Evolutionary conservation across 2,113 vertebrate genomes (phyloP), one percentile per base, ranked within the genome.

Genomic region (Onychorhynchus coronatus): DNA sequence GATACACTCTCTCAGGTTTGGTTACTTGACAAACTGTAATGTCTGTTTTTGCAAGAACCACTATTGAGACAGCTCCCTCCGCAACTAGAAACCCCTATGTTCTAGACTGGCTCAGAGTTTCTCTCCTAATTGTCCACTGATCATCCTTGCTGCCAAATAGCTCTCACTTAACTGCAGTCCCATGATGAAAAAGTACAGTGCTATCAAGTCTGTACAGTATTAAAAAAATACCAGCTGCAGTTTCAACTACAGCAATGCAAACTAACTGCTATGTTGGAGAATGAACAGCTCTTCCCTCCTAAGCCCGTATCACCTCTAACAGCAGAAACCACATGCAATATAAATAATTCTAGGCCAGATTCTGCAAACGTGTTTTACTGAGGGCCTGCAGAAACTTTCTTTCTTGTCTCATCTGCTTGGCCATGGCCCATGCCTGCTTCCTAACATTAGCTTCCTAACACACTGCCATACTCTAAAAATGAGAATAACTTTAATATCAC

Each of bases 61-160:
- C 31, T 72, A 49, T 1, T 39, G 55, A 84, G 50, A 73, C 16
- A 81, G 31, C 12, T 82, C 18, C 41, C 12, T 77, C 35, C 7
- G 13, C 27, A 80, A 47, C 53, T 12, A 88, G 58, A 86, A 17
- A 35, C 15, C 10, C 0, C 0, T 6, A 1, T 66, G 11, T 65
- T 68, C 49, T 42, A 41, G 41, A 89, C 24, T 49, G 22, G 37
- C 20, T 89, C 7, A 13, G 12, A n/a, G 50, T 58, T 61, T 28
- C 19, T 79, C 49, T 85, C 49, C 19, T 25, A 66, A 15, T 72
- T 53, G 18, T 46, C 56, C 17, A 82, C 14, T 23, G 18, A 66
- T 28, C 39, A 25, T 18, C 21, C 16, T 52, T 68, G 41, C 17
- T 70, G 59, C 22, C 58, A 79, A 85, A 53, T 6, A 35, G 13